phyloP scores from a whole-genome alignment of 2,888 invertebrate genomes.

The Drosophila testacea region DNA sequence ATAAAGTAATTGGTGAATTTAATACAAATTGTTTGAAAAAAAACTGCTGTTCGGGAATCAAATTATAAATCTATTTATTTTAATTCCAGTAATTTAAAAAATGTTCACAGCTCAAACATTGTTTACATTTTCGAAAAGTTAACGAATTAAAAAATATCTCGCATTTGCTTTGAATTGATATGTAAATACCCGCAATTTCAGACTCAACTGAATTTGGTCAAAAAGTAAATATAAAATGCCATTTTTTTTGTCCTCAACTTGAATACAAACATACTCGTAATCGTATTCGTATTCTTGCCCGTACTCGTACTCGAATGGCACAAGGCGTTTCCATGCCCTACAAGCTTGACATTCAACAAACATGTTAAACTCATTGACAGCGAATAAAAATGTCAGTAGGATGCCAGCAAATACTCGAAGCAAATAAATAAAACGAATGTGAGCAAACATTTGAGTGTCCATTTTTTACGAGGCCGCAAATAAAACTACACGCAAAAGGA shows the following conservation, averaged over 20 bases:
- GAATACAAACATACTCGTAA: constrained; percentile 6
- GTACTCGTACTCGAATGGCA: background rate
- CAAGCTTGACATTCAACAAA: constrained; percentile 54
- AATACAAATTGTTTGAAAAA: no score
- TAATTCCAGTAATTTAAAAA: background rate
- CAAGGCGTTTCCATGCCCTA: constrained; percentile 34
- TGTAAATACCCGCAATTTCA: constrained; percentile 27
- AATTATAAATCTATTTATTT: background rate
- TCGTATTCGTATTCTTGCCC: no score
- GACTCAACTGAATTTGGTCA: constrained; percentile 11
- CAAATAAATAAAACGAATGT: constrained; percentile 66
- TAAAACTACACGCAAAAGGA: constrained; percentile 63
- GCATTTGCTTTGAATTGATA: constrained; percentile 28
- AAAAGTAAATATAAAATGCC: constrained; percentile 9
- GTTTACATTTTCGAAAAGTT: background rate
- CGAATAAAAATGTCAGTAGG: constrained; percentile 82
- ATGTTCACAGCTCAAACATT: background rate
- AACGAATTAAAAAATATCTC: constrained; percentile 11
- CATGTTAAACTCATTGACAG: constrained; percentile 82
- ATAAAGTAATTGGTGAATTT: background rate
- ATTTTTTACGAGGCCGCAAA: constrained; percentile 74
- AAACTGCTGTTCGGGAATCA: no score
- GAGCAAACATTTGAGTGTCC: constrained; percentile 72
- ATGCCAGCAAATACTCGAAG: constrained; percentile 56
- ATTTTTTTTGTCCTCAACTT: constrained; percentile 3